These are phyloP conservation scores for Pemphigus obesinymphae DNA, from an alignment of 1,140 invertebrate species.

Conservation along the genomic window DNA sequence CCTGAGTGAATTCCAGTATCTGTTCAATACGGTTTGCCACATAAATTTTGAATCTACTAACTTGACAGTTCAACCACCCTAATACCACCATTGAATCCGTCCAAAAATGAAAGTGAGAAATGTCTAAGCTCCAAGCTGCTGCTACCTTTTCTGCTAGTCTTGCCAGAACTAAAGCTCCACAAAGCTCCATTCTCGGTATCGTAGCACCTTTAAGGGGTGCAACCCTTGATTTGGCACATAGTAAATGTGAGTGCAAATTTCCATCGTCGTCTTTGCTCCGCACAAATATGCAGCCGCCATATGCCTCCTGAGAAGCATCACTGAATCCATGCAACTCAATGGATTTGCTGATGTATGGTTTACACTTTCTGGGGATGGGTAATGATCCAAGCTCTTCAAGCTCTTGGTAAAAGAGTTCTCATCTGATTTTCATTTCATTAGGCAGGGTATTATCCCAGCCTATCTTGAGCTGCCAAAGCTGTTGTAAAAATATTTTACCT, in stretches of 20 bases:
- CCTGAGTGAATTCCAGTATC: too few relatives aligned
- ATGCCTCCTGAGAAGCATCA: too few relatives aligned
- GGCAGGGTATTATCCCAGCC: neutral
- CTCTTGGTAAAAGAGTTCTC: neutral
- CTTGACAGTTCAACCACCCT: too few relatives aligned
- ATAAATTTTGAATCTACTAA: too few relatives aligned
- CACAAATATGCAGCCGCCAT: too few relatives aligned
- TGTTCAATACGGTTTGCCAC: too few relatives aligned
- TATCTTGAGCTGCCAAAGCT: neutral
- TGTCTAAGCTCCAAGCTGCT: neutral
- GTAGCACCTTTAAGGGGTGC: conserved; percentile 49
- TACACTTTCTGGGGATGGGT: conserved; percentile 49
- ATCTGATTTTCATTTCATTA: neutral
- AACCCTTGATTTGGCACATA: conserved; percentile 49
- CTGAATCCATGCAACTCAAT: neutral
- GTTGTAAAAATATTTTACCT: neutral
- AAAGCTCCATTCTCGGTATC: conserved; percentile 50
- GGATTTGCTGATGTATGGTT: conserved; percentile 46
- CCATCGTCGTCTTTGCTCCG: too few relatives aligned
- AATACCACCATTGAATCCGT: neutral
- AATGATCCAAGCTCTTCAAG: neutral
- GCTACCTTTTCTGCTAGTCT: conserved; percentile 45
- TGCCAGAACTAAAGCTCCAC: conserved; percentile 46
- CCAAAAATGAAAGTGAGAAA: neutral
- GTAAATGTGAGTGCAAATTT: conserved; percentile 38